Base-by-base conservation (phyloP, 2,797 vertebrate species). In the Danio tinwini region DNA sequence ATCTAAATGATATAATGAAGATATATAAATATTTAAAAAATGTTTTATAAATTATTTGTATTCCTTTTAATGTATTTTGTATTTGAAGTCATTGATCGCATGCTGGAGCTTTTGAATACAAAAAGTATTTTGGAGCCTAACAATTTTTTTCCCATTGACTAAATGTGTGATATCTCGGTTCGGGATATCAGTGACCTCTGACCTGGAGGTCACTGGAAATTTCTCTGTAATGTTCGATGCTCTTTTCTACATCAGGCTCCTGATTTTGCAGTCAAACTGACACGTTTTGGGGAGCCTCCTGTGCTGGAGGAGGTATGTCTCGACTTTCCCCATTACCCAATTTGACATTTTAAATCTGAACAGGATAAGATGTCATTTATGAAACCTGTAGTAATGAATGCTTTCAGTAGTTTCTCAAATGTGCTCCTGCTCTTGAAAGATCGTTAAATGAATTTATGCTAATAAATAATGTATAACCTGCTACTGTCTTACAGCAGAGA, bases 251-350 rank as follows among this genome's bases (percentile, higher is more conserved):
- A 89, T 82, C 87, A 93, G 93, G 86, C 91, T 74, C 85, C 90
- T 89, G 93, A 93, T 80, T 21, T 90, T 88, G 91, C 88, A 92
- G 93, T 92, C 92, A 95, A 93, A 93, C 88, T 83, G 82, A 88
- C 92, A 88, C 74, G 81, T 91, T 93, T 92, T 90, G 90, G 91
- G 89, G 91, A 87, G 88, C 89, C 89, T 92, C 88, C 88, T 85
- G 89, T 90, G 84, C 84, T 91, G 85, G 89, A 92, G 87, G 90
- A 95, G 90, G 91, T 95, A 93, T 19, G 84, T 83, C 44, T 86
- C 21, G 39, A 58, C 37, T 78, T 81, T 86, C 1, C 6, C 37
- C 17, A 77, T 82, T 67, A 53, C 50, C 55, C 29, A 47, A 58
- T 19, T 21, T 81, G 19, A 72, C 7, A 11, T 42, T 80, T 19